phyloP scores from a whole-genome alignment of 2,888 invertebrate genomes.

The Drosophila bunnanda region DNA sequence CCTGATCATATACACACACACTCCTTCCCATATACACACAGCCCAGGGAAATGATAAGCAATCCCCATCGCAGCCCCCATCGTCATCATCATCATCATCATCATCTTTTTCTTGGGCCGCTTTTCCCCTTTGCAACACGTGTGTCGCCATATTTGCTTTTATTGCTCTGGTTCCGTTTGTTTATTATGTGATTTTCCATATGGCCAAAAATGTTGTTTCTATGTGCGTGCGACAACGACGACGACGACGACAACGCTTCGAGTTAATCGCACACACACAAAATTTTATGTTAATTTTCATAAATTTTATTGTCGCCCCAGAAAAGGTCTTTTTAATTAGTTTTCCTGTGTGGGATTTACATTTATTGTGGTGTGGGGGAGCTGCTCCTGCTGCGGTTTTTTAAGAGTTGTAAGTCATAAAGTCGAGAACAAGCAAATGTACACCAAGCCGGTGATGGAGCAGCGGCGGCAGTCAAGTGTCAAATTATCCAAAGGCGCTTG shows the following conservation, averaged over 20 bases:
- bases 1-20: constrained; percentile 9
- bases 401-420: constrained; percentile 78
- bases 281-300: constrained; percentile 83
- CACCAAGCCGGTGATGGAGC: constrained; percentile 1
- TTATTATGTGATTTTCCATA: constrained; percentile 80
- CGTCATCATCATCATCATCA: constrained; percentile 39
- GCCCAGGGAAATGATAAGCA: constrained; percentile 71
- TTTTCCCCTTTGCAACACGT: constrained; percentile 36
- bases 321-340: constrained; percentile 79
- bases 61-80: constrained; percentile 31
- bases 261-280: constrained; percentile 79
- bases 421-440: constrained; percentile 61
- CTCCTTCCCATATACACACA: background rate
- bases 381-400: constrained; percentile 49
- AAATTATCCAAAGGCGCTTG: constrained; percentile 75
- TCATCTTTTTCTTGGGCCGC: constrained; percentile 27
- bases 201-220: constrained; percentile 55
- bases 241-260: constrained; percentile 37
- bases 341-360: constrained; percentile 70
- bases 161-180: constrained; percentile 76
- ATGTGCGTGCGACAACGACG: constrained; percentile 53
- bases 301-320: constrained; percentile 76
- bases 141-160: constrained; percentile 80
- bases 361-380: constrained; percentile 59
- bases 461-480: constrained; percentile 71